Conservation (phyloP, 2,888 invertebrate genomes). For the Embidobia sp. region DNA sequence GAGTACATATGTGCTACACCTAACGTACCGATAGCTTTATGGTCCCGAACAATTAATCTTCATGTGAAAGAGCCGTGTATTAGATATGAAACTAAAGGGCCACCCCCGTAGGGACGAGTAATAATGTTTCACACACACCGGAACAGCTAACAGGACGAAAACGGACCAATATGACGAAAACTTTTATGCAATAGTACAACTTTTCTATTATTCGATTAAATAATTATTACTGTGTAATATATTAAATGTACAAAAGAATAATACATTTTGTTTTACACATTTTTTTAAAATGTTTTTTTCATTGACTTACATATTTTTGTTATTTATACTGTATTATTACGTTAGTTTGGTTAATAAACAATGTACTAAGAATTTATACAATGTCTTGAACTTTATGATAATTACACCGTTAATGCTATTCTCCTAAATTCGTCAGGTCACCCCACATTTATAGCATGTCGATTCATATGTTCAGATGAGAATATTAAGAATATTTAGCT, state of each 20-base stretch:
- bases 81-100: constrained; percentile 71
- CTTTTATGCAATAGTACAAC: not conserved
- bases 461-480: constrained; percentile 58
- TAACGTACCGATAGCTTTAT: constrained; percentile 72
- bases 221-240: not conserved
- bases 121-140: constrained; percentile 75
- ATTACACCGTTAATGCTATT: constrained; percentile 34
- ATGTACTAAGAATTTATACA: not conserved
- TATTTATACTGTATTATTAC: too few relatives aligned
- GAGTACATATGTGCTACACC: constrained; percentile 64
- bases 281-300: too few relatives aligned
- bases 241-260: not conserved
- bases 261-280: too few relatives aligned
- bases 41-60: constrained; percentile 76
- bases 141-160: constrained; percentile 50
- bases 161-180: constrained; percentile 48
- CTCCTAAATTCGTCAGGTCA: constrained; percentile 36
- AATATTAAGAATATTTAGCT: constrained; percentile 66
- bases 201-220: not conserved
- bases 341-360: too few relatives aligned
- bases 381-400: constrained; percentile 14
- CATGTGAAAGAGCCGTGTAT: constrained; percentile 71
- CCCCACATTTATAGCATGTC: constrained; percentile 44
- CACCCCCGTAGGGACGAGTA: constrained; percentile 73
- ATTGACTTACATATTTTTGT: too few relatives aligned